phyloP scores from a whole-genome alignment of 2,797 vertebrate genomes.

The Syngnathus acus region DNA sequence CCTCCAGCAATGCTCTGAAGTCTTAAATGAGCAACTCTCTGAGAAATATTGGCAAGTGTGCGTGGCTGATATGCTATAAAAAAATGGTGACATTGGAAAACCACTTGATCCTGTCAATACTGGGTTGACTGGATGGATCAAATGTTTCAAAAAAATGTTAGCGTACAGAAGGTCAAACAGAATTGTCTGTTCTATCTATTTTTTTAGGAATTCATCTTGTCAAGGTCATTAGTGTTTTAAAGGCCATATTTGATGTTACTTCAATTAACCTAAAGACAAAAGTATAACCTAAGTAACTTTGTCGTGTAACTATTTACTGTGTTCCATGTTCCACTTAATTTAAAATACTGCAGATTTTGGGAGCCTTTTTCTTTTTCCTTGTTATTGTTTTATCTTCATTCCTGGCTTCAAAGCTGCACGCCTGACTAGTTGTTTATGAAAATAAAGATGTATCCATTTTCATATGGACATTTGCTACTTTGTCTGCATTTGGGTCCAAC shows the following conservation, averaged over 20 bases:
- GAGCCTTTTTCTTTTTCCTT: no score
- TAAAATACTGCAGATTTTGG: no score
- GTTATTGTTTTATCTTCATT: neutral
- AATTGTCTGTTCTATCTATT: neutral
- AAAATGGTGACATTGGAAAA: neutral
- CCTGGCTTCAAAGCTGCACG: neutral
- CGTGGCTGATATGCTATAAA: neutral
- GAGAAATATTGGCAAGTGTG: neutral
- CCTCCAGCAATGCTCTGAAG: neutral
- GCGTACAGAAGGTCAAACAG: neutral
- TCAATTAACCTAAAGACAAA: no score
- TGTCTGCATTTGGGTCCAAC: slow-evolving; percentile 3
- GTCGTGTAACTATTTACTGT: no score
- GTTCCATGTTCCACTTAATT: no score
- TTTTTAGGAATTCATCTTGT: no score
- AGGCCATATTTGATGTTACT: no score
- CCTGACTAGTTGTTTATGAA: neutral
- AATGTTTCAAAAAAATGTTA: neutral
- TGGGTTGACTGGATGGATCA: neutral
- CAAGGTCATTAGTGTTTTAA: no score
- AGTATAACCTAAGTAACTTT: no score
- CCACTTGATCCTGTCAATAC: neutral
- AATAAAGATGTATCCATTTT: neutral
- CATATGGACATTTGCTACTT: neutral
- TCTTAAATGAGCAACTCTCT: neutral